These are phyloP conservation scores for Misgurnus mizolepis DNA, from an alignment of 2,113 vertebrate genomes.

Conservation along the genomic window DNA sequence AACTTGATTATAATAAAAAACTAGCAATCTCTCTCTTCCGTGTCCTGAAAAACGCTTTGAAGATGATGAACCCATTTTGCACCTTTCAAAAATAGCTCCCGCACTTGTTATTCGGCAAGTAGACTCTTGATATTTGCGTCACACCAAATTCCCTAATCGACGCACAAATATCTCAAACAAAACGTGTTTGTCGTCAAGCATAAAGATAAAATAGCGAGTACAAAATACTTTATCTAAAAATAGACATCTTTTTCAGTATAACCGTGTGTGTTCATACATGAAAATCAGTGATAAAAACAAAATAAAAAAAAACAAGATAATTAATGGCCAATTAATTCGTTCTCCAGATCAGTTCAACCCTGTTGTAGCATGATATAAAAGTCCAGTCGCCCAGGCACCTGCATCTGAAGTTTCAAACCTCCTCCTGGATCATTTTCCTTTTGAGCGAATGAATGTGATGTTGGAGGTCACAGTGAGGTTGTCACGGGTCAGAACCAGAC, in stretches of 20 bases:
- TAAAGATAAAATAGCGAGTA: conserved; percentile 43
- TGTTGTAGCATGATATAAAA: not conserved
- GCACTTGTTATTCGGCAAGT: conserved; percentile 45
- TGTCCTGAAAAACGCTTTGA: conserved; percentile 9
- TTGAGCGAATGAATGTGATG: not conserved
- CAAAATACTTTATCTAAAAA: conserved; percentile 61
- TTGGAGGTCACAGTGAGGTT: not conserved
- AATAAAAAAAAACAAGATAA: not conserved
- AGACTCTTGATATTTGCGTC: conserved; percentile 34
- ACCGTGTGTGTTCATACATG: conserved; percentile 52
- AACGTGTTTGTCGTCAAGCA: not conserved
- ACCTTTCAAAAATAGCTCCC: conserved; percentile 31
- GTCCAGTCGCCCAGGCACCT: not conserved
- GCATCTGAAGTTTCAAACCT: not conserved
- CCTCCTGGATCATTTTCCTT: not conserved
- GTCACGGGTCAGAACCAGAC: not conserved
- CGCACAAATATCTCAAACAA: conserved; percentile 23
- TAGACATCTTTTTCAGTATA: conserved; percentile 47
- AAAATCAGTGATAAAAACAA: not conserved
- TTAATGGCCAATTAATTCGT: not conserved
- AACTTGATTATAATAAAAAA: not conserved
- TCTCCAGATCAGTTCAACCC: conserved; percentile 11
- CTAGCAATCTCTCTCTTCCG: not conserved
- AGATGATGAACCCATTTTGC: conserved; percentile 4
- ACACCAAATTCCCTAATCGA: conserved; percentile 36